phyloP scores from a whole-genome alignment of 2,888 invertebrate species.

The Sycophila texana region DNA sequence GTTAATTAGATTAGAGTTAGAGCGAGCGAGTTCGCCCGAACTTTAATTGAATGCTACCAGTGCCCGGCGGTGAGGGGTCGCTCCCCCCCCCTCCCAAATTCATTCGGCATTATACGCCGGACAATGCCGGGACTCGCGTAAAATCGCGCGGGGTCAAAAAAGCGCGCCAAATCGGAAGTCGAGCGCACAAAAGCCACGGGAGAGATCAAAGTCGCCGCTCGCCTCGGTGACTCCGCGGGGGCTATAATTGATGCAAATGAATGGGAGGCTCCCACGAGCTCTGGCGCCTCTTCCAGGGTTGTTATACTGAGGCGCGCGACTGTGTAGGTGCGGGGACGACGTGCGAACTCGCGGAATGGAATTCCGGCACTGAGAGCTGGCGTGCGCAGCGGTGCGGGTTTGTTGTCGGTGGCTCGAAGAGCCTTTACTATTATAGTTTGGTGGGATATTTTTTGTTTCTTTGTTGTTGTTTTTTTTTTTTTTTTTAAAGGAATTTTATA shows the following conservation, averaged over 20 bases:
- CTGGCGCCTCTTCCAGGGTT: not conserved
- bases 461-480: no score
- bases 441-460: no score
- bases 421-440: no score
- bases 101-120: not conserved
- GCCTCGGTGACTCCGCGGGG: not conserved
- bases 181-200: not conserved
- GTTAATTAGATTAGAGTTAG: slow-evolving; percentile 13
- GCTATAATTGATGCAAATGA: slow-evolving; percentile 37
- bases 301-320: no score
- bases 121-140: not conserved
- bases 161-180: not conserved
- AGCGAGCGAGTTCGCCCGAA: not conserved
- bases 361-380: no score
- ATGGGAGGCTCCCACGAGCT: slow-evolving; percentile 1
- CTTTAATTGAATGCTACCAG: not conserved
- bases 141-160: not conserved
- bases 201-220: slow-evolving; percentile 22
- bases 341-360: no score
- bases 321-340: no score
- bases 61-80: not conserved
- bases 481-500: no score
- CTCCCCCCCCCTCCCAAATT: not conserved
- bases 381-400: no score
- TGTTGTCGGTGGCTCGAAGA: no score